phyloP scores from a whole-genome alignment of 1,140 invertebrate species.

The Ditylenchus dipsaci region DNA sequence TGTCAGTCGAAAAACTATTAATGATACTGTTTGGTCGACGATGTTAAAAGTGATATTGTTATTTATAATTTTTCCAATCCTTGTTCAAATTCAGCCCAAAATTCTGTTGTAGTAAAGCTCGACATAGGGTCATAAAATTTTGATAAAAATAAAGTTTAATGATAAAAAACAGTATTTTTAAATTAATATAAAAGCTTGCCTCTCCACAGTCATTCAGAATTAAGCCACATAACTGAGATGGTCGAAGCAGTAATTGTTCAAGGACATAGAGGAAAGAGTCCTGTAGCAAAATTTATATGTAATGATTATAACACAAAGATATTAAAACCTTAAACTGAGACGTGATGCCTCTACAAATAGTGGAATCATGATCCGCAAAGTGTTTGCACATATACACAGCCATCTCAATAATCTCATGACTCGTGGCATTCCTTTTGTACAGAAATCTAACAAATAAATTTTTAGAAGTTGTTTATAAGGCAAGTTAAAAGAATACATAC shows the following conservation, averaged over 20 bases:
- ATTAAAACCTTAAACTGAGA: slow-evolving; percentile 36
- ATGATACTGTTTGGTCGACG: no score
- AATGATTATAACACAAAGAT: slow-evolving; percentile 12
- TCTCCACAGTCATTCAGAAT: slow-evolving; percentile 33
- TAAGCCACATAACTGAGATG: slow-evolving; percentile 40
- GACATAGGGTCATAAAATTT: no score
- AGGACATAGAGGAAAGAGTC: slow-evolving; percentile 42
- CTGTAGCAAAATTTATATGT: slow-evolving; percentile 13
- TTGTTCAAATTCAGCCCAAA: no score
- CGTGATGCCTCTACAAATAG: slow-evolving; percentile 42
- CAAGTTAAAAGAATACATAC: neutral
- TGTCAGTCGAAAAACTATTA: no score
- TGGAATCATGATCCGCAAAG: slow-evolving; percentile 36
- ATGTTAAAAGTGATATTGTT: no score
- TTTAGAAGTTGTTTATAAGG: neutral
- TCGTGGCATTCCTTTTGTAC: slow-evolving; percentile 24
- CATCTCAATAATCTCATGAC: slow-evolving; percentile 24
- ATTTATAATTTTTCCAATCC: no score
- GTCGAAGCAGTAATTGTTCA: slow-evolving; percentile 33
- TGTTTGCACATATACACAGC: slow-evolving; percentile 38
- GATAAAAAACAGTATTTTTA: no score
- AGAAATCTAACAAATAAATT: neutral
- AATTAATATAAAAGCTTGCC: no score
- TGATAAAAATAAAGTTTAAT: no score
- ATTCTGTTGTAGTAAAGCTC: no score